Evolutionary conservation across 2,888 invertebrate species (phyloP), one percentile per base, ranked within the genome.

Genomic region (Drosophila atroscutellata): DNA sequence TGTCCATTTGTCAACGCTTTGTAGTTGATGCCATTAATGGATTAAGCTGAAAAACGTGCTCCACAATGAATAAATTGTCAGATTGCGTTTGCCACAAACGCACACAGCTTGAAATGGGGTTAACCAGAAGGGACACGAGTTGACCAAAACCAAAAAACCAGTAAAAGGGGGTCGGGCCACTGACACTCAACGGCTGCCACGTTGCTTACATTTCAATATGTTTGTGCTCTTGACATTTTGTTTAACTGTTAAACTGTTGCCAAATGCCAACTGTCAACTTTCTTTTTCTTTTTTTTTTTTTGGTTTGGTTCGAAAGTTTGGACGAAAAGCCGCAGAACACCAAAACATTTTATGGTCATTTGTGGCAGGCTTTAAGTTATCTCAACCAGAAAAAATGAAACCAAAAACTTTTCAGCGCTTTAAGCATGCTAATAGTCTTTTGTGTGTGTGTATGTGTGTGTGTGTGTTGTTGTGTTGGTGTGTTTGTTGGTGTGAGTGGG

Each of bases 51-150:
- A 62, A 67, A 55, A 56, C 67, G 81, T 55, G 72, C 51, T 59
- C 68, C 68, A 77, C 79, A 89, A 87, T 89, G 83, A 89, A 89
- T 87, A 84, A 84, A 84, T 84, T 89, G 83, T 81, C 88, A 74
- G 84, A 76, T 89, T 84, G 79, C 75, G 66, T 63, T 72, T 54
- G 61, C 57, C 57, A 50, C 52, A 57, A 56, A 69, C 49, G 51
- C 15, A 66, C 47, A 51, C 9, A 80, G 81, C 20, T 50, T 65
- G 39, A 60, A 45, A 61, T 64, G 61, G 72, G 77, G 72, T 66
- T 78, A 81, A 81, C 77, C 81, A 71, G 54, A 59, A 47, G 28
- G 63, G 63, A 37, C 51, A 60, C 52, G 28, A 61, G 50, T 59
- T 75, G 76, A 61, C 75, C 77, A 71, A 56, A 59, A 50, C 20